phyloP scores from a whole-genome alignment of 2,797 vertebrate genomes.

The Acanthornis magna region DNA sequence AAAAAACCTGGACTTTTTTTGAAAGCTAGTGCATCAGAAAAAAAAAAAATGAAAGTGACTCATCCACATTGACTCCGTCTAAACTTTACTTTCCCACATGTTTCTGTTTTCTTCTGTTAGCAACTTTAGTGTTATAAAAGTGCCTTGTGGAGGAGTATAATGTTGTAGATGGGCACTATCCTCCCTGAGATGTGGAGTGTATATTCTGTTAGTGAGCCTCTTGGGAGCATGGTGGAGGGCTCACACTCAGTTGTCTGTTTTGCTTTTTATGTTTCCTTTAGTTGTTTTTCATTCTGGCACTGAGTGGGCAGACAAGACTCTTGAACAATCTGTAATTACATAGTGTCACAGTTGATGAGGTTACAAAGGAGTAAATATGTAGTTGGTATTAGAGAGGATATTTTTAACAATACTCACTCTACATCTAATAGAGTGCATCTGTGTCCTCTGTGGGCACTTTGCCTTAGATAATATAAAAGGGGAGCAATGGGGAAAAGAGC shows the following conservation, averaged over 20 bases:
- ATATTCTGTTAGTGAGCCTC: not conserved
- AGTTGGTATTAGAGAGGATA: slow-evolving; percentile 53
- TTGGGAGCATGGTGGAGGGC: not conserved
- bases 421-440: slow-evolving; percentile 59
- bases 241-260: not conserved
- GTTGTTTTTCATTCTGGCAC: slow-evolving; percentile 48
- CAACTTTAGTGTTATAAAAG: not conserved
- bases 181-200: not conserved
- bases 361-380: slow-evolving; percentile 70
- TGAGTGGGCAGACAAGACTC: slow-evolving; percentile 57
- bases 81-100: slow-evolving; percentile 2
- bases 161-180: not conserved
- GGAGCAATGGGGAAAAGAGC: slow-evolving; percentile 28
- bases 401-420: slow-evolving; percentile 61
- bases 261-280: slow-evolving; percentile 33
- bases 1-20: not conserved
- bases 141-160: not conserved
- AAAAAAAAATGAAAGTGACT: not conserved
- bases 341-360: slow-evolving; percentile 63
- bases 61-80: not conserved
- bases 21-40: not conserved
- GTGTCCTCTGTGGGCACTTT: slow-evolving; percentile 60
- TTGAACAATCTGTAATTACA: slow-evolving; percentile 69
- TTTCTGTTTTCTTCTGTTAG: not conserved
- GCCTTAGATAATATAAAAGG: slow-evolving; percentile 44